Percentiles rank a stretch among this genome's conserved stretches.
Conservation (phyloP, 1,140 invertebrate species). For the Drosophila subobscura region DNA sequence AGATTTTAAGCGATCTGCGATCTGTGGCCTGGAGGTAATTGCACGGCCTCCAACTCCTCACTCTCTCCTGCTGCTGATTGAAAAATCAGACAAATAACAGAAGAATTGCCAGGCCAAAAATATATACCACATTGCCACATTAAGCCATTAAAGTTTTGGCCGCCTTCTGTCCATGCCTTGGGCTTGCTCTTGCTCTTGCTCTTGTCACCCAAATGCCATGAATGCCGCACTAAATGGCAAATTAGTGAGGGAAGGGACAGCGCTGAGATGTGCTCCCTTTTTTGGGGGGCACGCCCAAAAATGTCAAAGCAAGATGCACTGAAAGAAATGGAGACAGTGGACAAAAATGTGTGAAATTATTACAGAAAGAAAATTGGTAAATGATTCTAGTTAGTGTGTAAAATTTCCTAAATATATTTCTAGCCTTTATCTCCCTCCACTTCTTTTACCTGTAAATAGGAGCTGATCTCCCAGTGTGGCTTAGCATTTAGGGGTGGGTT, state of each 20-base stretch:
- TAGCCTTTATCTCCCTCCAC: no score
- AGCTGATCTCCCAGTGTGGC: no score
- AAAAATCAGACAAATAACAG: conserved; percentile 45
- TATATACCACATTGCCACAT: conserved; percentile 48
- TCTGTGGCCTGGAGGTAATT: conserved; percentile 33
- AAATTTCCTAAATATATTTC: no score
- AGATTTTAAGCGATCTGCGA: conserved; percentile 63
- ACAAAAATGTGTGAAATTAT: no score
- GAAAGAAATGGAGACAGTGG: not conserved
- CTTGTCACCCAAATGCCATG: conserved; percentile 65
- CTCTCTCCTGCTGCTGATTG: conserved; percentile 43
- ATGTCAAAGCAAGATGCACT: conserved; percentile 54
- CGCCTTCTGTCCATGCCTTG: conserved; percentile 18
- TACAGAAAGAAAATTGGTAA: no score
- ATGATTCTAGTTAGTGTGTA: no score
- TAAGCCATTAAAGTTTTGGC: conserved; percentile 69
- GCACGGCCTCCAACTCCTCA: not conserved
- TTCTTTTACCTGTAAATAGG: no score
- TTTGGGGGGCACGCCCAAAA: conserved; percentile 57
- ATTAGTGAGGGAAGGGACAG: conserved; percentile 55
- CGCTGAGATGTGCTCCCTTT: conserved; percentile 17
- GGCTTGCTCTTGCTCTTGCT: conserved; percentile 29
- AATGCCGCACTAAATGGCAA: conserved; percentile 76
- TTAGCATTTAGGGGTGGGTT: no score
- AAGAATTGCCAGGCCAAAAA: conserved; percentile 11